Conservation (phyloP, 2,888 invertebrate genomes). For the Sesia apiformis region DNA sequence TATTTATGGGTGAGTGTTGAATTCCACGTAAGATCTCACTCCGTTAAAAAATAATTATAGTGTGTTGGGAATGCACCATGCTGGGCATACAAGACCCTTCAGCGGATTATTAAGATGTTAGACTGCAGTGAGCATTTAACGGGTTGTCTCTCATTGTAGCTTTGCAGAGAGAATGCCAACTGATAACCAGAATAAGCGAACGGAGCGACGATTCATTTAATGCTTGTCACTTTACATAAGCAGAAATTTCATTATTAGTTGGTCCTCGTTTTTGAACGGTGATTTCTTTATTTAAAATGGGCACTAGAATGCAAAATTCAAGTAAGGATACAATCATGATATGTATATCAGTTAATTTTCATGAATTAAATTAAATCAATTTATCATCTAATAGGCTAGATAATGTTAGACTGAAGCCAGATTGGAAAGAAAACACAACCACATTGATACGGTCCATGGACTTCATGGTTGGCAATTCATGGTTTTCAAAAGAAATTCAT, state of each 20-base stretch:
- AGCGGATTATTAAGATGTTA: constrained; percentile 65
- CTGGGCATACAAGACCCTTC: constrained; percentile 61
- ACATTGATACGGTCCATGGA: too few relatives aligned
- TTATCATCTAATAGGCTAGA: too few relatives aligned
- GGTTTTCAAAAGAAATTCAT: too few relatives aligned
- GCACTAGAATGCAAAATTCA: too few relatives aligned
- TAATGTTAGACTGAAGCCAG: too few relatives aligned
- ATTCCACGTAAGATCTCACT: constrained; percentile 53
- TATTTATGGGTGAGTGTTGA: constrained; percentile 21
- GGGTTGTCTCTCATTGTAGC: constrained; percentile 51
- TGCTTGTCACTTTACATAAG: constrained; percentile 57
- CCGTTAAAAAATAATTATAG: constrained; percentile 59
- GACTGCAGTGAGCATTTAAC: constrained; percentile 33
- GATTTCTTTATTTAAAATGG: neutral
- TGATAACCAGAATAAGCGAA: constrained; percentile 52
- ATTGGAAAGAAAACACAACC: too few relatives aligned
- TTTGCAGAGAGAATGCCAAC: constrained; percentile 44
- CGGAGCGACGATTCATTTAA: constrained; percentile 59
- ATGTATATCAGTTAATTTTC: too few relatives aligned
- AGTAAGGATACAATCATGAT: too few relatives aligned
- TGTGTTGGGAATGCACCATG: constrained; percentile 52
- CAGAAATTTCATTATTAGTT: neutral
- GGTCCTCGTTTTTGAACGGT: neutral
- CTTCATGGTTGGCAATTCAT: too few relatives aligned
- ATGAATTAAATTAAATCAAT: too few relatives aligned